Evolutionary conservation across 2,888 invertebrate species (phyloP), one percentile per base, ranked within the genome.

Genomic region (Crioceris asparagi): DNA sequence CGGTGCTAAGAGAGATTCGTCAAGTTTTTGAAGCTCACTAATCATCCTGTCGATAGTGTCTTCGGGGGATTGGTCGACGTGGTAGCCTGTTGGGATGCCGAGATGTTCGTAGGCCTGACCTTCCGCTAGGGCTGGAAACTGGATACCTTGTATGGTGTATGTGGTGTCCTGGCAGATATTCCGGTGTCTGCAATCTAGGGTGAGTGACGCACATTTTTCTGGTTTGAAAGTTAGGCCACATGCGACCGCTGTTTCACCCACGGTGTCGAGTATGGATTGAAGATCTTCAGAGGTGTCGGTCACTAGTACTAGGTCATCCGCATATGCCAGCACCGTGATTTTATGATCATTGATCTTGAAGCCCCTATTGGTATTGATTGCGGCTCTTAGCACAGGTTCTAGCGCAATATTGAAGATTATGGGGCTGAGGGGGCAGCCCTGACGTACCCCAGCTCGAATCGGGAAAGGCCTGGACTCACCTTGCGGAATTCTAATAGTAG

Each of bases 351-450:
- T 26, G 8, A 33, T 17, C 3, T 11, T 18, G 19, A 35, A 33
- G 4, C 35, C 36, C 3, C 16, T 8, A 4, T 30, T 17, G 15
- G 18, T 8, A 8, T 21, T n/a, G 3, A 23, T n/a, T 2, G 29
- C 32, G 2, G 34, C 35, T n/a, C 41, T 23, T n/a, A 46, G 31
- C 10, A 43, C 31, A 2, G 44, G 45, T 19, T 48, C 47, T 4
- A 48, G 14, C 1, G 41, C 45, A 3, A 64, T 38, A 40, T 60
- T 57, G 41, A 63, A 61, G 1, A 59, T 17, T 3, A 59, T 48
- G 0, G 57, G 56, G 33, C 53, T 56, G 1, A 57, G 36, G 2
- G 62, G 59, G 35, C 51, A 52, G 3, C 60, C 62, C 45, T 60
- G 57, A 2, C 52, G 46, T 1, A 63, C 56, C 40, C 45, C 50